A percentile compares a stretch with the other conserved stretches of the same genome.
These are phyloP conservation scores for Anoncus sp. DNA, from an alignment of 2,888 invertebrate genomes.

Conservation along the genomic window DNA sequence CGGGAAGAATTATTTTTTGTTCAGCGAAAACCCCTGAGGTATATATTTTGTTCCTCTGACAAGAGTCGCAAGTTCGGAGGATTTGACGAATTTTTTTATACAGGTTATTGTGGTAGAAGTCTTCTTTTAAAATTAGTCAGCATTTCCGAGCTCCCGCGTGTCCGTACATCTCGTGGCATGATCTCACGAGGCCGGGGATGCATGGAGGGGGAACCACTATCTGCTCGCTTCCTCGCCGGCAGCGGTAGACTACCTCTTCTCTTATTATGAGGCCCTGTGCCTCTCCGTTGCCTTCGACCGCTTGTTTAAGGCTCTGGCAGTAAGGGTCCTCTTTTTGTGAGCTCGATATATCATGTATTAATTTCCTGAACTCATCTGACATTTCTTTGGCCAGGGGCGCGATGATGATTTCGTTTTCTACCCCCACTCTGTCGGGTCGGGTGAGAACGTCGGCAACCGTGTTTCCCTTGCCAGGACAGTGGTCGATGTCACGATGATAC, in stretches of 20 bases:
- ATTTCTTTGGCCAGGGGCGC: neutral
- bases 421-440: neutral
- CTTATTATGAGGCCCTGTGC: neutral
- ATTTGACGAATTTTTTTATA: neutral
- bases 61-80: too few species aligned
- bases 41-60: too few species aligned
- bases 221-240: neutral
- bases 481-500: neutral
- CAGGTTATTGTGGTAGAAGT: neutral
- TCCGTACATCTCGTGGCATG: slow-evolving; percentile 9
- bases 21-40: too few species aligned
- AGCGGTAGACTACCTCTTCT: neutral
- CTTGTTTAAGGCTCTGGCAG: neutral
- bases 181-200: neutral
- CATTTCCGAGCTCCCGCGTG: neutral
- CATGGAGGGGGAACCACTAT: neutral
- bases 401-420: neutral
- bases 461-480: neutral
- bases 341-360: neutral
- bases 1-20: neutral
- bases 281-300: neutral
- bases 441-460: neutral
- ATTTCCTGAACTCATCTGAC: neutral
- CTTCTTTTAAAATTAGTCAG: neutral
- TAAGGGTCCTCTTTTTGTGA: neutral